phyloP scores from a whole-genome alignment of 2,888 invertebrate genomes.

The Chaetoderma sp. region DNA sequence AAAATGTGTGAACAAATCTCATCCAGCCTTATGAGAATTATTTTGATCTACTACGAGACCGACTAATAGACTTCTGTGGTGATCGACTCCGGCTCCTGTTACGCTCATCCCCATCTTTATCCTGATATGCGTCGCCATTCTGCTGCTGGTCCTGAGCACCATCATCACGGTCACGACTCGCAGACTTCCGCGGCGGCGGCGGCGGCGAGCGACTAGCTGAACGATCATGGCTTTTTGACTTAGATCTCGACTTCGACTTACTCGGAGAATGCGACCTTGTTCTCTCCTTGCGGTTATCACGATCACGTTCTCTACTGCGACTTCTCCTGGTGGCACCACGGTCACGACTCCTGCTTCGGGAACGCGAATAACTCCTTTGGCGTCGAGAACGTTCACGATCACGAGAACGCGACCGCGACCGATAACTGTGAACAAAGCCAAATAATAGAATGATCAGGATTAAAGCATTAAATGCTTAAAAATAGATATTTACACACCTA shows the following conservation, averaged over 20 bases:
- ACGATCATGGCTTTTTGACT: slow-evolving; percentile 4
- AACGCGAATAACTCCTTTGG: slow-evolving; percentile 12
- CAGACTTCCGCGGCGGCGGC: slow-evolving; percentile 13
- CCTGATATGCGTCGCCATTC: slow-evolving; percentile 13
- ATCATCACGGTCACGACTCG: background rate
- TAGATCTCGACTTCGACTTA: slow-evolving; percentile 8
- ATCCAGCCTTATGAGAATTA: too few species aligned
- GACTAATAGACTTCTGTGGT: background rate
- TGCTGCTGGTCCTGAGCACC: background rate
- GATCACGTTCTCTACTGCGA: slow-evolving; percentile 6
- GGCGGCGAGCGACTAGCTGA: slow-evolving; percentile 15
- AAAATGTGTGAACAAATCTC: too few species aligned
- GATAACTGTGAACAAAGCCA: background rate
- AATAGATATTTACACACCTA: too few species aligned
- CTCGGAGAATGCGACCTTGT: background rate
- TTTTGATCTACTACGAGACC: slow-evolving; percentile 10
- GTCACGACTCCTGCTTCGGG: slow-evolving; percentile 8
- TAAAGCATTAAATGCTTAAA: too few species aligned
- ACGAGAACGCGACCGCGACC: slow-evolving; percentile 26
- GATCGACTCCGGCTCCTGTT: background rate
- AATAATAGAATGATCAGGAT: background rate
- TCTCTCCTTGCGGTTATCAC: background rate
- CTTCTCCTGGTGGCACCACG: slow-evolving; percentile 17
- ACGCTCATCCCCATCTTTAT: background rate
- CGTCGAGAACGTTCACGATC: slow-evolving; percentile 26